Evolutionary conservation across 1,140 invertebrate genomes (phyloP).

Genomic region (Chlorops oryzae): DNA sequence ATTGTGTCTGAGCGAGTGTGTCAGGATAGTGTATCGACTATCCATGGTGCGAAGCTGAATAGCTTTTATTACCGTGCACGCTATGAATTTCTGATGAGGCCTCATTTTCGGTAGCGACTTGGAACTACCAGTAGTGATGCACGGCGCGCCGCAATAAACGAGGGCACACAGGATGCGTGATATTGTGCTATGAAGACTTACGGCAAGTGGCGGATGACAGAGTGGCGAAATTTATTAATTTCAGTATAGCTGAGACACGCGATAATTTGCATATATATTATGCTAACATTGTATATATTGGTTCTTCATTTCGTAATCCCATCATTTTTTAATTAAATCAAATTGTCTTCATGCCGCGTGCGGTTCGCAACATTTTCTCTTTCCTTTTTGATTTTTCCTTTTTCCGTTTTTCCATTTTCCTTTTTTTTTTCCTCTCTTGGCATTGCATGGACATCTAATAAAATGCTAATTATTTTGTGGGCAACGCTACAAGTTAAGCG

Average conservation of each 20-base stretch:
- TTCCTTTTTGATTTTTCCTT: background rate
- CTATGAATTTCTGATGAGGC: slow-evolving; percentile 13
- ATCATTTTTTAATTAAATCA: slow-evolving; percentile 15
- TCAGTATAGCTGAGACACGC: background rate
- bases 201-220: slow-evolving; percentile 7
- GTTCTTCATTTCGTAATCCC: slow-evolving; percentile 11
- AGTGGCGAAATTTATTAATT: slow-evolving; percentile 14
- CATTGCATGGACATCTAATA: background rate
- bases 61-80: slow-evolving; percentile 8
- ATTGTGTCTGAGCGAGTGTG: background rate
- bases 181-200: background rate
- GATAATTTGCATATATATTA: slow-evolving; percentile 13
- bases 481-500: too few relatives aligned
- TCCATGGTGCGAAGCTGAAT: slow-evolving; percentile 6
- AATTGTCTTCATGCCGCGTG: background rate
- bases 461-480: too few relatives aligned
- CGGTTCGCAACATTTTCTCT: background rate
- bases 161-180: background rate
- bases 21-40: background rate
- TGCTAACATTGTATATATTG: too few relatives aligned
- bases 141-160: background rate
- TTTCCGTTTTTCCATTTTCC: background rate
- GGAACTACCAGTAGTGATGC: background rate
- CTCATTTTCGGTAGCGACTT: background rate
- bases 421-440: background rate